phyloP scores from a whole-genome alignment of 1,140 invertebrate species.

The Planococcus citri region DNA sequence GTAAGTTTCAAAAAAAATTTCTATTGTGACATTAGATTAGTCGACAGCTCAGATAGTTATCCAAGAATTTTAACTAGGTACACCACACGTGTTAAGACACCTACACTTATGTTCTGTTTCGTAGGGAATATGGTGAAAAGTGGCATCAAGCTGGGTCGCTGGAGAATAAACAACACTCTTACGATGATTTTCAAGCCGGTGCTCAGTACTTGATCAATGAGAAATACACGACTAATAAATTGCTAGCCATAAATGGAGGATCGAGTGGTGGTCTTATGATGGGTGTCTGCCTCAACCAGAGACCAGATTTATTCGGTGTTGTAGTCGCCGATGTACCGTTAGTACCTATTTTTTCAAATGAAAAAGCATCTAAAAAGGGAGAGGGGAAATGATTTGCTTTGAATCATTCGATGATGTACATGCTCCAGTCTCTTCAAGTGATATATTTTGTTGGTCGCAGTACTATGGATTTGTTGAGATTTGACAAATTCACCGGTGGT shows the following conservation, averaged over 20 bases:
- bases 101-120: no score
- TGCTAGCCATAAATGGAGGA: slow-evolving; percentile 80
- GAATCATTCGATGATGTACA: background rate
- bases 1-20: no score
- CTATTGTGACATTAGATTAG: no score
- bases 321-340: slow-evolving; percentile 85
- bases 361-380: no score
- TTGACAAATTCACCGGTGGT: slow-evolving; percentile 97
- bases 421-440: no score
- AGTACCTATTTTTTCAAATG: no score
- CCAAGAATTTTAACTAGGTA: no score
- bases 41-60: no score
- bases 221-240: slow-evolving; percentile 61
- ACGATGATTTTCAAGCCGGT: slow-evolving; percentile 90
- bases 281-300: slow-evolving; percentile 84
- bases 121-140: slow-evolving; percentile 87
- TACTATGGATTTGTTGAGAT: slow-evolving; percentile 93
- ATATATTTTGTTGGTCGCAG: slow-evolving; percentile 40
- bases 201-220: slow-evolving; percentile 78
- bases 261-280: slow-evolving; percentile 94
- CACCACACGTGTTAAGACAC: no score
- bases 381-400: no score
- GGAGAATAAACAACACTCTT: slow-evolving; percentile 92
- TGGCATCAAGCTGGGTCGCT: slow-evolving; percentile 92
- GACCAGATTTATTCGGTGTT: slow-evolving; percentile 87